These are phyloP conservation scores for Mesembrinibis cayennensis DNA, from an alignment of 2,113 vertebrate species.

Conservation along the genomic window DNA sequence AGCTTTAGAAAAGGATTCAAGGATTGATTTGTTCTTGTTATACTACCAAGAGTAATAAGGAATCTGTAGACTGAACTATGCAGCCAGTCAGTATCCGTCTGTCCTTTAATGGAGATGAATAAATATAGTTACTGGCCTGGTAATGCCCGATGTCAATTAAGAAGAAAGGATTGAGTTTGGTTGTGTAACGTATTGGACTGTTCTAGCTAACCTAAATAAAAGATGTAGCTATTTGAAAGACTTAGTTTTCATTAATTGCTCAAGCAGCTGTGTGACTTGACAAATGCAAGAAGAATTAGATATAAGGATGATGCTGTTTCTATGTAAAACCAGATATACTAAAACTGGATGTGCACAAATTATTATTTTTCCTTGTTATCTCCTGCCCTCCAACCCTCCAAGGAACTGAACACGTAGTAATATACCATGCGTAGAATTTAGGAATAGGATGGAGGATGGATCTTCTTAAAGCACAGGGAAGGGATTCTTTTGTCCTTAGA, in stretches of 20 bases:
- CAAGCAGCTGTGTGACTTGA: background rate
- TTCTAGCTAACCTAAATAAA: background rate
- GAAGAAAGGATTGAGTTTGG: background rate
- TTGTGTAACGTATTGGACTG: background rate
- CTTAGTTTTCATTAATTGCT: constrained; percentile 22
- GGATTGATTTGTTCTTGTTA: background rate
- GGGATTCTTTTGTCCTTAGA: background rate
- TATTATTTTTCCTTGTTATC: background rate
- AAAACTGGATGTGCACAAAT: background rate
- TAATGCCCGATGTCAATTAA: background rate
- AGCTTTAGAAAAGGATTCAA: background rate
- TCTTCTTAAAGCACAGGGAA: background rate
- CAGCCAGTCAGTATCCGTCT: background rate
- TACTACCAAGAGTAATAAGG: background rate
- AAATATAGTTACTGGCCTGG: background rate
- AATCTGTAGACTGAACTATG: background rate
- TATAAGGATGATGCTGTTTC: background rate
- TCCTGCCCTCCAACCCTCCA: background rate
- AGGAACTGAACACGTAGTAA: background rate
- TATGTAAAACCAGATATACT: background rate
- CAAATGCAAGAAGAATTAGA: background rate
- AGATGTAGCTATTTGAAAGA: background rate
- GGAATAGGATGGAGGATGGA: no score
- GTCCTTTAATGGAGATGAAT: background rate
- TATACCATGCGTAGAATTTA: background rate